Percentiles rank a stretch among this genome's conserved stretches.
Evolutionary conservation across 2,888 invertebrate genomes (phyloP).

Genomic region (Tanypteryx hageni): DNA sequence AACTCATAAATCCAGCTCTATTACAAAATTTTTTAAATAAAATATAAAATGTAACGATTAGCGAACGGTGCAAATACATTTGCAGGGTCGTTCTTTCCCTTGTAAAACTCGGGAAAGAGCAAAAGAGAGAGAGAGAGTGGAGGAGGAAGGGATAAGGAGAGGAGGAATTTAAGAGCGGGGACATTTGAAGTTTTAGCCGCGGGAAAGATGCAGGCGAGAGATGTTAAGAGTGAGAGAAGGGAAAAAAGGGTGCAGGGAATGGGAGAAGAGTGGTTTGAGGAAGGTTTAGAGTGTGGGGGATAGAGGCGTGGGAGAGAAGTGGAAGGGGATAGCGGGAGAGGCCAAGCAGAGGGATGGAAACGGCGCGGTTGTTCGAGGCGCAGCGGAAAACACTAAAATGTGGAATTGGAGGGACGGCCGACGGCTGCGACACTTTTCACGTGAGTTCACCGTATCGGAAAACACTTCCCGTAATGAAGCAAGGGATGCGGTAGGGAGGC

Average conservation of each 20-base stretch:
- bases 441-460: conserved; percentile 32
- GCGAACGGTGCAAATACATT: not conserved
- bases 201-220: not conserved
- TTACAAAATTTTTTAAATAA: too few species aligned
- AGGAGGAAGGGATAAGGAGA: not conserved
- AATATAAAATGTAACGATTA: not conserved
- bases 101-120: not conserved
- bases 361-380: not conserved
- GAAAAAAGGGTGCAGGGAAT: not conserved
- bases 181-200: not conserved
- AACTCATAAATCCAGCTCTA: too few species aligned
- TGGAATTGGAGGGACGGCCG: conserved; percentile 16
- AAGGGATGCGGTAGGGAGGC: not conserved
- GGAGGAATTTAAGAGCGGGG: not conserved
- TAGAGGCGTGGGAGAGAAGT: not conserved
- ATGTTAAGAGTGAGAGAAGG: not conserved
- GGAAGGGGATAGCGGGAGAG: not conserved
- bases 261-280: not conserved
- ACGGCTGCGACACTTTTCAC: conserved; percentile 21
- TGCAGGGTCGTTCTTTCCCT: not conserved
- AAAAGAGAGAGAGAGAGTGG: not conserved
- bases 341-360: not conserved
- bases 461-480: conserved; percentile 28
- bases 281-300: not conserved
- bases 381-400: conserved; percentile 28